Evolutionary conservation across 2,797 vertebrate genomes (phyloP), one percentile per base, ranked within the genome.

Genomic region (Phoebastria nigripes): DNA sequence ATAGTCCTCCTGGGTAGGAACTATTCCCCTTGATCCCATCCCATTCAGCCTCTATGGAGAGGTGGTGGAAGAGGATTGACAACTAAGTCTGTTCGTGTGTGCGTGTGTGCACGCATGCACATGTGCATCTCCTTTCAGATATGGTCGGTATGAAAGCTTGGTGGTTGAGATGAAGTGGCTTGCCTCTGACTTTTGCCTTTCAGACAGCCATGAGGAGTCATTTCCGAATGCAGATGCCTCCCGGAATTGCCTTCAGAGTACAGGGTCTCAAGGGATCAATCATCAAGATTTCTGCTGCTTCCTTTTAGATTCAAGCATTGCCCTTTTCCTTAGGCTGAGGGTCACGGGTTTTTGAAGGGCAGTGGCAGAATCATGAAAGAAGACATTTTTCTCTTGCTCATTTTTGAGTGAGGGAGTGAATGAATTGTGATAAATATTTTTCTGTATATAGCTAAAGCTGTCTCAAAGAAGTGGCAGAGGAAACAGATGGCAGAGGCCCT

Each of bases 401-500:
- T 97, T 95, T 97, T 81, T 94, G 87, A 94, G 87, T 66, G 92
- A 96, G 56, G 46, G 56, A 97, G 72, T 94, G 96, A 97, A 96
- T 96, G 96, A 95, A 89, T 89, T 91, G 92, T 87, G 79, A 87
- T 95, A 96, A 96, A 96, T 94, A 92, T 96, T 96, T 93, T 94
- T 95, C 96, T 94, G 86, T 92, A 87, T 73, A 85, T 92, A 90
- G 55, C 89, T 87, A 85, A 84, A 85, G 61, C 87, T 83, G 82
- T 94, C 87, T 96, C 65, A 93, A 96, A 95, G 93, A 96, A 94
- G 79, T 91, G 87, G 56, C 79, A 81, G 83, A 93, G 88, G 93
- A 96, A 97, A 96, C 95, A 97, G 96, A 97, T 96, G 94, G 95
- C 69, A 93, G 84, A 96, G 39, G 89, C 87, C 92, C 90, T 96